Evolutionary conservation across 1,140 invertebrate species (phyloP), one percentile per base, ranked within the genome.

Genomic region (Sycophaga agraensis): DNA sequence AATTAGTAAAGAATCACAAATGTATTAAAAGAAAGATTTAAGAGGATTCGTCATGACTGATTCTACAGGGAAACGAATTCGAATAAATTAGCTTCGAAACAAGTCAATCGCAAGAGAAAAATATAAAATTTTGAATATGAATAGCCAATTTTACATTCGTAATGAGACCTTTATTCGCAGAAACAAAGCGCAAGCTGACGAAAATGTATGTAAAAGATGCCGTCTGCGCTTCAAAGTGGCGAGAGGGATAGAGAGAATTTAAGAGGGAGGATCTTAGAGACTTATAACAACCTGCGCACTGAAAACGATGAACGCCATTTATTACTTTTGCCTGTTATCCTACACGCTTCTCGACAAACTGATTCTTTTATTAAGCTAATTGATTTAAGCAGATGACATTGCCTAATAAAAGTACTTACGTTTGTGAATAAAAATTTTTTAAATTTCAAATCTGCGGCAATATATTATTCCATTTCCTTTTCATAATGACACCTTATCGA

Each of bases 71-170:
- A 70, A 78, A 75, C 74, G 75, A 77, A 78, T 68, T 61, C 65
- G 81, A 83, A 82, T 83, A 83, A 82, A 83, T 83, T 83, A 83
- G 78, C 72, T 68, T 55, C 64, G 31, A 39, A 28, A 43, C 19
- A 35, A 39, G 37, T 31, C 42, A 55, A 56, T 50, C 60, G 60
- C 37, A 39, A 49, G 60, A 55, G 56, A 76, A 85, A 85, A 87
- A 89, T 89, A 89, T 89, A 89, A 89, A 90, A 89, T 89, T 89
- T 89, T 89, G 88, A 90, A 90, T 90, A 90, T 90, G 88, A 89
- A 89, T 90, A 86, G 87, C 84, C 85, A 87, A 87, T 89, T 90
- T 89, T 89, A 87, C 88, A 90, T 89, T 84, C 82, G 83, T 88
- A 88, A 90, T 89, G 86, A 88, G 87, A 73, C 22, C n/a, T 40